phyloP scores from a whole-genome alignment of 37 sponge, comb jelly and placozoan species.

The Diacarnus erythraeanus region DNA sequence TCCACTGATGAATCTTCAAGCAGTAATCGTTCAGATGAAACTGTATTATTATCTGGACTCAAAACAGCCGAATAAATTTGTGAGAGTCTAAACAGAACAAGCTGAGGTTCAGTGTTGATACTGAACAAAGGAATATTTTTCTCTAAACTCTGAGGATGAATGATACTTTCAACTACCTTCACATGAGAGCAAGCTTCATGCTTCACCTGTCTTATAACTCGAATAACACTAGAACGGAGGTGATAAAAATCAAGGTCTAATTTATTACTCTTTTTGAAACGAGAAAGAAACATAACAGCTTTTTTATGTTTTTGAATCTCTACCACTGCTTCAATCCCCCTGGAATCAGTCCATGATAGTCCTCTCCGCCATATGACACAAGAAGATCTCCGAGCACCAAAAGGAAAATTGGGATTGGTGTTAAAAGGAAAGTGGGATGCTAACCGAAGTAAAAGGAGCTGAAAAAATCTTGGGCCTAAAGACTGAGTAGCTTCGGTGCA shows the following conservation, averaged over 20 bases:
- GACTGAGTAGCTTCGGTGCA: background rate
- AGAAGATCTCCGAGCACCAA: background rate
- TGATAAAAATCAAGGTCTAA: slow-evolving; percentile 3
- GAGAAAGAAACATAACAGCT: slow-evolving; percentile 11
- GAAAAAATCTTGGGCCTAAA: slow-evolving; percentile 15
- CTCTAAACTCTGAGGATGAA: background rate
- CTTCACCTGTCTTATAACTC: background rate
- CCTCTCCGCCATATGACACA: slow-evolving; percentile 15
- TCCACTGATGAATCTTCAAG: background rate
- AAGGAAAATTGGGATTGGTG: slow-evolving; percentile 27
- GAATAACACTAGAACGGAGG: background rate
- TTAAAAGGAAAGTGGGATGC: slow-evolving; percentile 19
- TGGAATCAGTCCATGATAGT: slow-evolving; percentile 7
- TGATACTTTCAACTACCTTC: background rate
- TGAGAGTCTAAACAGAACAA: background rate
- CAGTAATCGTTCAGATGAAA: background rate
- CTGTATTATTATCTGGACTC: background rate
- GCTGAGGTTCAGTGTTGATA: background rate
- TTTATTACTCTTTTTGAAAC: background rate
- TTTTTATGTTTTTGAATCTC: background rate
- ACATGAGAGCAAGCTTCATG: slow-evolving; percentile 6
- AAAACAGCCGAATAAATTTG: background rate
- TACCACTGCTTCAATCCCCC: slow-evolving; percentile 13
- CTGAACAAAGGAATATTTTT: background rate
- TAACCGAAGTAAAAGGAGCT: slow-evolving; percentile 18